Conservation (phyloP, 2,113 vertebrate species). For the Lanius ludovicianus region DNA sequence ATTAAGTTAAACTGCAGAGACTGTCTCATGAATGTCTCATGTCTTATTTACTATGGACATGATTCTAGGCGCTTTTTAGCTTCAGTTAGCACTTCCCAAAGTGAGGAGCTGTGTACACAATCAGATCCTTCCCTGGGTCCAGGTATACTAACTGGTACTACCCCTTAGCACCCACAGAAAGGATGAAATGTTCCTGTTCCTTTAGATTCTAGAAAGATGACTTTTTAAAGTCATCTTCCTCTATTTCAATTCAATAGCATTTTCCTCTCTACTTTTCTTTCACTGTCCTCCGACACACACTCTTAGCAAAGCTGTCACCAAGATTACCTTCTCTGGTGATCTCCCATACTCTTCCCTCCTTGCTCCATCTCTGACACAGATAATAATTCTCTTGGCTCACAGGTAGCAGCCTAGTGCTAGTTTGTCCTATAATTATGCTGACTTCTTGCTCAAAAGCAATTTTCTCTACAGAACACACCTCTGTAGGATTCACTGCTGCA, state of each 20-base stretch:
- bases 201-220: background rate
- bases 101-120: background rate
- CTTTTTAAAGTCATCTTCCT: background rate
- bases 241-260: background rate
- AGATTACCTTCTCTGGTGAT: background rate
- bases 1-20: background rate
- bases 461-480: background rate
- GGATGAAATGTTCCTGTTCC: background rate
- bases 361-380: background rate
- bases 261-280: background rate
- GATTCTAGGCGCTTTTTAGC: background rate
- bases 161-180: background rate
- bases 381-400: background rate
- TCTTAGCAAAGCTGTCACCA: background rate
- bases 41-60: background rate
- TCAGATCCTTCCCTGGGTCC: background rate
- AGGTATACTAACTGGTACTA: background rate
- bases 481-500: background rate
- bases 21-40: background rate
- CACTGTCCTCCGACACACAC: background rate
- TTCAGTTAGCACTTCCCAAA: background rate
- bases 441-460: background rate
- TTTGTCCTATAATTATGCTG: background rate
- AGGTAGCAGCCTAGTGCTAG: background rate
- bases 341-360: background rate